Evolutionary conservation across 2,888 invertebrate species (phyloP).

Genomic region (Digitonthophagus gazella): DNA sequence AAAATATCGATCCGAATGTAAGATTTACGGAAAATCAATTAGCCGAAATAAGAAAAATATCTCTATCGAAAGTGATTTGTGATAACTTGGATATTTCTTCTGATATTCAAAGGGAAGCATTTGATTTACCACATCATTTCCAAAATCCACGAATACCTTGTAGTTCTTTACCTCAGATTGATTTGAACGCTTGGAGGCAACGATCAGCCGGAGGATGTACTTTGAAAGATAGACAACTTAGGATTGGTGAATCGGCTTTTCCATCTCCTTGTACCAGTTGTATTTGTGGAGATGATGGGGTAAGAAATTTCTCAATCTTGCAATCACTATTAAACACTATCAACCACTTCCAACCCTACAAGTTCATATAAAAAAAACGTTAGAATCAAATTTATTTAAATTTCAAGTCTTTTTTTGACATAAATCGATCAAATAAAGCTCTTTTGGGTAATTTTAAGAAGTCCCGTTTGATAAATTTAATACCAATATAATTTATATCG

Average conservation of each 20-base stretch:
- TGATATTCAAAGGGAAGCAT: slow-evolving; percentile 85
- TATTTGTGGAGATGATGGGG: slow-evolving; percentile 81
- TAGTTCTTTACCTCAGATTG: slow-evolving; percentile 74
- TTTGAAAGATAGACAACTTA: slow-evolving; percentile 75
- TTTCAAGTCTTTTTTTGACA: no score
- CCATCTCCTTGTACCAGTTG: slow-evolving; percentile 91
- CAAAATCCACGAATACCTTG: slow-evolving; percentile 88
- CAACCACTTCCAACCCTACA: no score
- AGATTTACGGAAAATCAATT: slow-evolving; percentile 84
- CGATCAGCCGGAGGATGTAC: slow-evolving; percentile 73
- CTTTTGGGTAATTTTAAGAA: no score
- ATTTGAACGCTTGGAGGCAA: slow-evolving; percentile 82
- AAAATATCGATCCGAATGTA: slow-evolving; percentile 75
- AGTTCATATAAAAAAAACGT: no score
- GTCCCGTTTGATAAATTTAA: no score
- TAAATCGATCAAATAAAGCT: no score
- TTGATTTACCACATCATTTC: slow-evolving; percentile 89
- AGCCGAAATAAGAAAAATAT: slow-evolving; percentile 82
- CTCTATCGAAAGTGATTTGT: slow-evolving; percentile 81
- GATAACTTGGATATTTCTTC: slow-evolving; percentile 84
- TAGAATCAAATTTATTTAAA: no score
- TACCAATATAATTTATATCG: no score
- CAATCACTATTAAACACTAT: not conserved
- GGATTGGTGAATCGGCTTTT: slow-evolving; percentile 79
- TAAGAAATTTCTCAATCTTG: slow-evolving; percentile 54